Base-by-base conservation (phyloP, 2,888 invertebrate species). In the Lithophane leautieri region DNA sequence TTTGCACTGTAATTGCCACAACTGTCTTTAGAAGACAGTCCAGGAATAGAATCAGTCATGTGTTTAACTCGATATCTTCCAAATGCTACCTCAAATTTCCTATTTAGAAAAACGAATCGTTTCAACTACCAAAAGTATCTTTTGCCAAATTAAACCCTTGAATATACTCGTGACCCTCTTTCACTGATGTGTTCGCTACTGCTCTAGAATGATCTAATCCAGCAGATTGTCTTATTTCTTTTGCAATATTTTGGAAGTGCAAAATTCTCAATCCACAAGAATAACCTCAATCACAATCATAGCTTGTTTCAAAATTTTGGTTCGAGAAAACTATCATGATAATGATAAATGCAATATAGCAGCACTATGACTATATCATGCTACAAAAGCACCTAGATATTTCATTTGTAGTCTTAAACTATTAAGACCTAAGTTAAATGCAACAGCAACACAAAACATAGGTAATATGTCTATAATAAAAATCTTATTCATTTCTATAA, bases 1-100 rank as follows among this genome's bases (percentile, higher is more conserved):
- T 75, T 79, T 54, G 63, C 52, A 22, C 60, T 76, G 68, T 66
- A 81, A 80, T 75, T 79, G 79, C 81, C 69, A 69, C 63, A 54
- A 79, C 47, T 56, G 81, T 75, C 69, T 61, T 75, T 34, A 47
- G 28, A 56, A 66, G 67, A 63, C 74, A 44, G 34, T 40, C 65
- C 81, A 66, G 34, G 63, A 75, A 80, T 79, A 75, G 69, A 60
- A 56, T 58, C 62, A 67, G 67, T 44, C 62, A 52, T 28, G 58
- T 73, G 50, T 34, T 79, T 22, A 9, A 44, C 34, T 19, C 34
- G 42, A 66, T 44, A 25, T 52, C 34, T 66, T 25, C 12, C 40
- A 73, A 77, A 50, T 56, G 44, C 11, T 76, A 34, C 16, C 7
- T 42, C 4, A 56, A 22, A 47, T 65, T 56, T 71, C 16, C 50